Evolutionary conservation across 1,140 invertebrate species (phyloP).

Genomic region (Tachypleus tridentatus): DNA sequence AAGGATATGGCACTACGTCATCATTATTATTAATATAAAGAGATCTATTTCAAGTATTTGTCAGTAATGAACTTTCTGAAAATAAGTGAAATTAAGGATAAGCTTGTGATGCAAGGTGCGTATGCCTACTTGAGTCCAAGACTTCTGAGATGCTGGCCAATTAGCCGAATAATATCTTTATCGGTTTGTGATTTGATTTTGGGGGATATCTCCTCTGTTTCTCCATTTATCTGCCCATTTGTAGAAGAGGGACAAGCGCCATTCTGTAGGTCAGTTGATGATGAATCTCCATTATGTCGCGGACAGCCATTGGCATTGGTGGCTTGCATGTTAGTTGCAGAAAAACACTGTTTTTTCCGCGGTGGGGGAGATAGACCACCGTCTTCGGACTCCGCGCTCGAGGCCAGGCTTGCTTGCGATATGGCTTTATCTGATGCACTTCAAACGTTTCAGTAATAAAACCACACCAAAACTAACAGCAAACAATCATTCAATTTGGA

Average conservation of each 20-base stretch:
- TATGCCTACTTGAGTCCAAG: conserved; percentile 76
- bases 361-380: conserved; percentile 79
- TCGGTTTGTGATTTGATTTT: conserved; percentile 63
- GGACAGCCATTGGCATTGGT: conserved; percentile 23
- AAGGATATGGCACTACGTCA: too few relatives aligned
- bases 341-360: conserved; percentile 69
- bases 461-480: too few relatives aligned
- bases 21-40: too few relatives aligned
- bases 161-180: conserved; percentile 87
- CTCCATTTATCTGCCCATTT: conserved; percentile 43
- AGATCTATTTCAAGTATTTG: too few relatives aligned
- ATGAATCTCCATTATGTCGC: conserved; percentile 14
- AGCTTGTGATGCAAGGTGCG: too few relatives aligned
- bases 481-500: too few relatives aligned
- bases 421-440: conserved; percentile 4
- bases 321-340: conserved; percentile 24
- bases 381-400: conserved; percentile 78
- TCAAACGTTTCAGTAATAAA: too few relatives aligned
- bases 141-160: conserved; percentile 85
- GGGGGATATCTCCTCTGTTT: conserved; percentile 25
- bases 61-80: too few relatives aligned
- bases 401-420: conserved; percentile 68
- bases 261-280: conserved; percentile 34
- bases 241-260: conserved; percentile 30
- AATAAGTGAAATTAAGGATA: too few relatives aligned